Evolutionary conservation across 2,113 vertebrate genomes (phyloP).

Genomic region (Phyllopteryx taeniolatus): DNA sequence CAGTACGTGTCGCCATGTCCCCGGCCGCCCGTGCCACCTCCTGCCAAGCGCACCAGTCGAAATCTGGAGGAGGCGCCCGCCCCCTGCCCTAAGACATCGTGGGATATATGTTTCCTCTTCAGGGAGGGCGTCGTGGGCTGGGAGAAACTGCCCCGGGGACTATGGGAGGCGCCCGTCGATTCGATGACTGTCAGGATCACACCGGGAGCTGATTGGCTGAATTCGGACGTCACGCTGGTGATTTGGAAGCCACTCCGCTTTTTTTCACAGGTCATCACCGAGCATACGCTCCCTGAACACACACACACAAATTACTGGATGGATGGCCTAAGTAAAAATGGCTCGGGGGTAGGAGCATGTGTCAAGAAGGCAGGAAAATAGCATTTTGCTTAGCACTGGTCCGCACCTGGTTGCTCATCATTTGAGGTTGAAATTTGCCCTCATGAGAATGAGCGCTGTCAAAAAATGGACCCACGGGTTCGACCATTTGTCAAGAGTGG

Average conservation of each 20-base stretch:
- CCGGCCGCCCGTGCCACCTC: conserved; percentile 22
- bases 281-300: background rate
- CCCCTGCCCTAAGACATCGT: conserved; percentile 27
- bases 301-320: background rate
- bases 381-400: background rate
- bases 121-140: conserved; percentile 62
- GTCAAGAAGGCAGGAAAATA: background rate
- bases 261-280: conserved; percentile 77
- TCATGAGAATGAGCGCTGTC: too few relatives aligned
- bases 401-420: background rate
- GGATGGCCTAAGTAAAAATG: background rate
- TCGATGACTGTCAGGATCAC: conserved; percentile 5
- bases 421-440: too few relatives aligned
- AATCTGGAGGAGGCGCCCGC: conserved; percentile 69
- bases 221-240: conserved; percentile 84
- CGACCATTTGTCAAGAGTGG: too few relatives aligned
- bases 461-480: too few relatives aligned
- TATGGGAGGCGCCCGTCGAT: conserved; percentile 18
- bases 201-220: conserved; percentile 43
- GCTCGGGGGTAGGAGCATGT: background rate
- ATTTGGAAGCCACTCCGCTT: conserved; percentile 88
- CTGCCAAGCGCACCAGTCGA: conserved; percentile 79
- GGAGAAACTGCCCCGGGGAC: conserved; percentile 55
- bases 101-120: conserved; percentile 50
- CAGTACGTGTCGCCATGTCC: conserved; percentile 73